Conservation (phyloP, 1,140 invertebrate species). For the Lordiphosa mommai region DNA sequence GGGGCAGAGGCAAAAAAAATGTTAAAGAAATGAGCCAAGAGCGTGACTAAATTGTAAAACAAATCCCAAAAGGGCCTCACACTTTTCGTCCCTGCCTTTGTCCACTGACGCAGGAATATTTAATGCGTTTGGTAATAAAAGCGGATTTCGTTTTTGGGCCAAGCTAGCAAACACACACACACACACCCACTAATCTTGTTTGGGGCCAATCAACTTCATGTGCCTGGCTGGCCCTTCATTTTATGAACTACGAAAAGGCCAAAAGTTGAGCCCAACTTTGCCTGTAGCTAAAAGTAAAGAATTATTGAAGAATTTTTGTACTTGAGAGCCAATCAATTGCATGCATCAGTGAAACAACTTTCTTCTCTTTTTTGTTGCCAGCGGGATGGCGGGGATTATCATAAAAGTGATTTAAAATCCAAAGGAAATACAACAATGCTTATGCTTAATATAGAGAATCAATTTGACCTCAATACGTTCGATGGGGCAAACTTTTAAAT, state of each 20-base stretch:
- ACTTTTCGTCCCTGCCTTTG: conserved; percentile 2
- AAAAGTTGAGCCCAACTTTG: conserved; percentile 39
- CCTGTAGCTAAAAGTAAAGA: conserved; percentile 21
- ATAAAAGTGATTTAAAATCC: conserved; percentile 53
- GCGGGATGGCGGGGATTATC: conserved; percentile 12
- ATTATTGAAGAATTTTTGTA: conserved; percentile 57
- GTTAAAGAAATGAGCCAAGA: conserved; percentile 40
- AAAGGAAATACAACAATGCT: conserved; percentile 23
- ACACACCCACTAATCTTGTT: conserved; percentile 61
- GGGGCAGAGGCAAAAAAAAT: conserved; percentile 24
- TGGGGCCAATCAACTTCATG: conserved; percentile 26
- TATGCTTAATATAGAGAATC: conserved; percentile 59
- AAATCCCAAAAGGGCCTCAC: conserved; percentile 42
- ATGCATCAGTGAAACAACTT: conserved; percentile 43
- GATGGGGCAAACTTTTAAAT: conserved; percentile 65
- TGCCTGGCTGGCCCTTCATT: conserved; percentile 15
- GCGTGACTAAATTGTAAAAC: conserved; percentile 70
- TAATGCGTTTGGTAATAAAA: conserved; percentile 70
- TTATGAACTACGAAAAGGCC: conserved; percentile 39
- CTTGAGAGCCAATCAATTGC: conserved; percentile 59
- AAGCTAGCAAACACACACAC: conserved; percentile 1
- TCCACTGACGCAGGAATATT: conserved; percentile 70
- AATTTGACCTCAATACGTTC: conserved; percentile 63
- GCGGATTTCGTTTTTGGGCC: conserved; percentile 51
- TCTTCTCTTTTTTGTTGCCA: neutral